Conservation (phyloP, 2,113 vertebrate genomes). For the Todiramphus saurophagus region DNA sequence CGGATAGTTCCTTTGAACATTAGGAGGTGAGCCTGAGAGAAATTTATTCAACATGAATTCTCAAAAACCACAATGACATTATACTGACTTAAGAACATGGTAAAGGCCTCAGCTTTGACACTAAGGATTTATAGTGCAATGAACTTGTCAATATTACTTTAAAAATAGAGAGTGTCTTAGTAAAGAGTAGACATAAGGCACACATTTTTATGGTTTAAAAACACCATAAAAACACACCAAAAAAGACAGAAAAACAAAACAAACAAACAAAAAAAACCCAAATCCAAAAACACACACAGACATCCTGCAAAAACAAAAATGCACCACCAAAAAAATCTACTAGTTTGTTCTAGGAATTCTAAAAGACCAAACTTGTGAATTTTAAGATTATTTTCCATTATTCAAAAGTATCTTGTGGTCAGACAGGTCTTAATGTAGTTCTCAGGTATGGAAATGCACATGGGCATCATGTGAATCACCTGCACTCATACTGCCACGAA, state of each 20-base stretch:
- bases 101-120: not conserved
- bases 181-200: not conserved
- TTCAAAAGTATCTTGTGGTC: not conserved
- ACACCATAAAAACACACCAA: not conserved
- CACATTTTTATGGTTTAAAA: not conserved
- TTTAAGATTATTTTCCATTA: not conserved
- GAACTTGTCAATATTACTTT: not conserved
- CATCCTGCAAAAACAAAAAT: too few species aligned
- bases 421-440: not conserved
- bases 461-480: not conserved
- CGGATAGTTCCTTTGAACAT: not conserved
- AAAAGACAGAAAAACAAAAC: not conserved
- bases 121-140: not conserved
- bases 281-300: too few species aligned
- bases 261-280: too few species aligned
- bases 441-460: not conserved
- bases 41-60: not conserved
- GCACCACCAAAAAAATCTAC: not conserved
- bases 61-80: not conserved
- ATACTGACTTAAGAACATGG: not conserved
- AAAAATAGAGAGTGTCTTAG: not conserved
- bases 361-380: not conserved
- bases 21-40: not conserved
- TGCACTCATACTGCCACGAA: fast-evolving
- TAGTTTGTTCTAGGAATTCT: not conserved